phyloP scores from a whole-genome alignment of 2,797 vertebrate species.

The Gila robusta region DNA sequence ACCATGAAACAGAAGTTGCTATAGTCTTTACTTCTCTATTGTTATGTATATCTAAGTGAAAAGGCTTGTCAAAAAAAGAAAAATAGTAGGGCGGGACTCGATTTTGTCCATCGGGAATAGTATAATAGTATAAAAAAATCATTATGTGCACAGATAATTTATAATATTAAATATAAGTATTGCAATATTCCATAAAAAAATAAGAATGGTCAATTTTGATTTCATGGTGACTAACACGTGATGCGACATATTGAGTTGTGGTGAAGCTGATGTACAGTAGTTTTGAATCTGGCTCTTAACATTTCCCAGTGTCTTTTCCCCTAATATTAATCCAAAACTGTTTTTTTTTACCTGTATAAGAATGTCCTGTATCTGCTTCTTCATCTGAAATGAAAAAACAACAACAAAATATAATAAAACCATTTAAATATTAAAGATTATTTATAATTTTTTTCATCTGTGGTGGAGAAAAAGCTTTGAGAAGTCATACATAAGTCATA shows the following conservation, averaged over 20 bases:
- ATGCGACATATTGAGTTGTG: background rate
- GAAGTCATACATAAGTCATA: background rate
- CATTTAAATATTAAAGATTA: too few relatives aligned
- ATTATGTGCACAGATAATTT: background rate
- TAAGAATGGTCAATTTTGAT: background rate
- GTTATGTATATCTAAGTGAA: background rate
- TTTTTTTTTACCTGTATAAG: slow-evolving; percentile 28
- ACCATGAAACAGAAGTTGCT: background rate
- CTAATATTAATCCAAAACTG: background rate
- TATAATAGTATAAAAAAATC: background rate
- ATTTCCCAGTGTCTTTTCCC: background rate
- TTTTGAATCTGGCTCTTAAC: background rate
- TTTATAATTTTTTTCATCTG: background rate
- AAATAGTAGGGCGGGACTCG: background rate
- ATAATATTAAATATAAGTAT: background rate
- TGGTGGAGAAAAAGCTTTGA: background rate
- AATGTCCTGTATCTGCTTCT: background rate
- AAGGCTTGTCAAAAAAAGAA: too few relatives aligned
- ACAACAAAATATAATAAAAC: background rate
- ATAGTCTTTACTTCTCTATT: background rate
- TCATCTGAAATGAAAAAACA: background rate
- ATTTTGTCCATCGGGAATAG: background rate
- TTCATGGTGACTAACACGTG: background rate
- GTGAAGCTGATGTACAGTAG: background rate
- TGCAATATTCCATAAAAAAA: background rate